A percentile compares a stretch with the other conserved stretches of the same genome.
Conservation (phyloP, 2,797 vertebrate genomes). For the Semaprochilodus insignis region DNA sequence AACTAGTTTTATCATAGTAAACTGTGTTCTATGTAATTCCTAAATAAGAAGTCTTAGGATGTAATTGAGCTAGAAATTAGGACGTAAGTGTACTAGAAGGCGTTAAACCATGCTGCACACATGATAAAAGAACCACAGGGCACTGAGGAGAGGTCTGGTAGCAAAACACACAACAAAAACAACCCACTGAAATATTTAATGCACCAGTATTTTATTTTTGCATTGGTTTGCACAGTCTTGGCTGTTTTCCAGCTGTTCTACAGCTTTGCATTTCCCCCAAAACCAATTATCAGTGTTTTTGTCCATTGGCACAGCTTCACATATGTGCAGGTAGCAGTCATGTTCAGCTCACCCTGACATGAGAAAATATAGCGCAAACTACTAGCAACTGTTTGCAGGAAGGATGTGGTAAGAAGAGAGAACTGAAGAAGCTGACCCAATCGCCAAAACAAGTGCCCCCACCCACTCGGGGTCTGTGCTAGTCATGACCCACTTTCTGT, state of each 20-base stretch:
- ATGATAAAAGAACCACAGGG: not conserved
- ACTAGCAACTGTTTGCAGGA: conserved; percentile 21
- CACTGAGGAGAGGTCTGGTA: too few species aligned
- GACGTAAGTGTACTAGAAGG: too few species aligned
- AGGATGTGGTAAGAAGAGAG: conserved; percentile 44
- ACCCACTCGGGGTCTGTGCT: conserved; percentile 24
- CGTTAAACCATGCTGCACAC: too few species aligned
- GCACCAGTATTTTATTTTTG: not conserved
- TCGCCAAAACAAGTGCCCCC: conserved; percentile 13
- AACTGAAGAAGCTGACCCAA: conserved; percentile 5
- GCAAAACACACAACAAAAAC: too few species aligned
- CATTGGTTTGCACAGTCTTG: not conserved
- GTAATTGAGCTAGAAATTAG: too few species aligned
- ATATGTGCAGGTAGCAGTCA: not conserved
- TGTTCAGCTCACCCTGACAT: not conserved
- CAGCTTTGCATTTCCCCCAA: not conserved
- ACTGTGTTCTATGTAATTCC: too few species aligned
- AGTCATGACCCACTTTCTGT: not conserved
- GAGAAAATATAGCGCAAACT: conserved; percentile 10
- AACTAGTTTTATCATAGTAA: too few species aligned
- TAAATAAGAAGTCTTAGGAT: too few species aligned
- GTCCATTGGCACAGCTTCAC: not conserved
- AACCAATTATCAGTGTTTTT: not conserved
- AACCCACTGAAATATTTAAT: not conserved
- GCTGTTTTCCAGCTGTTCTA: not conserved